phyloP scores from a whole-genome alignment of 2,888 invertebrate genomes.

The Drosophila sordidapex region DNA sequence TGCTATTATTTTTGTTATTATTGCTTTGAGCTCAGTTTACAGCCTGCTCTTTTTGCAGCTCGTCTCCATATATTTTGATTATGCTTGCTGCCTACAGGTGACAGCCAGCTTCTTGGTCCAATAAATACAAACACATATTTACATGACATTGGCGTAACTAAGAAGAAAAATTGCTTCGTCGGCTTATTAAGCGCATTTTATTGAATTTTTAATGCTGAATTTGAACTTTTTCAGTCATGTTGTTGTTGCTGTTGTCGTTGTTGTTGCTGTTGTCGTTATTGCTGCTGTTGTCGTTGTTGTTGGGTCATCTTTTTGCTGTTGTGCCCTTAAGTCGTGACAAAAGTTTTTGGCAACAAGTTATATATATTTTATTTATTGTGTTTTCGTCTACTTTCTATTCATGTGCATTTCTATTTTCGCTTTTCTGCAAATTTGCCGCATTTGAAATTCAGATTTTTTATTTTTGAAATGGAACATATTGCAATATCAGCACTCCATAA shows the following conservation, averaged over 20 bases:
- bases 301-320: background rate
- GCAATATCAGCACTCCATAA: conserved; percentile 55
- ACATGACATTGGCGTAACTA: conserved; percentile 33
- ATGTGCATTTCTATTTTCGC: conserved; percentile 24
- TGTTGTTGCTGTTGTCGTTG: background rate
- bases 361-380: conserved; percentile 6
- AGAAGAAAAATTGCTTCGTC: conserved; percentile 54
- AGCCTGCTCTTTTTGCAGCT: conserved; percentile 2
- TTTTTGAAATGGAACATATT: conserved; percentile 13
- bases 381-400: conserved; percentile 1
- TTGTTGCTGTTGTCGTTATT: background rate
- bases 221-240: conserved; percentile 8
- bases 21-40: conserved; percentile 22
- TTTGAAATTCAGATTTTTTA: conserved; percentile 22
- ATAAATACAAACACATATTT: conserved; percentile 19
- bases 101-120: conserved; percentile 18
- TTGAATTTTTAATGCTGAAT: conserved; percentile 52
- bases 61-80: conserved; percentile 26
- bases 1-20: background rate
- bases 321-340: conserved; percentile 13
- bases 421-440: conserved; percentile 31
- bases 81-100: conserved; percentile 42
- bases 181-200: conserved; percentile 62
- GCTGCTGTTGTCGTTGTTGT: background rate
- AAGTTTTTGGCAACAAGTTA: conserved; percentile 19